Evolutionary conservation across 2,888 invertebrate species (phyloP).

Genomic region (Hedychridium roseum): DNA sequence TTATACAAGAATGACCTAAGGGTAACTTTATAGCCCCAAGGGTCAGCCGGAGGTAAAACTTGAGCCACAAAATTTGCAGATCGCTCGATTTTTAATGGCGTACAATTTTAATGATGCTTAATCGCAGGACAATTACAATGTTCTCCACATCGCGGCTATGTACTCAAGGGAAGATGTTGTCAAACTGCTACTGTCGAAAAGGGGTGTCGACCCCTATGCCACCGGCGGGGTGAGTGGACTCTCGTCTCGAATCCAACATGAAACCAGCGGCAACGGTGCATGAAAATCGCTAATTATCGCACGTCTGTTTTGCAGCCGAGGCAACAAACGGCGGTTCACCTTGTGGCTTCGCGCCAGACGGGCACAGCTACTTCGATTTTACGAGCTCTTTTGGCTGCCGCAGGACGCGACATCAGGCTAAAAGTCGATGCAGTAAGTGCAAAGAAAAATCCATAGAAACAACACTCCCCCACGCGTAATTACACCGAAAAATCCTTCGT

Average conservation of each 20-base stretch:
- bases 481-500: background rate
- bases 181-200: constrained; percentile 84
- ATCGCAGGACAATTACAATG: constrained; percentile 94
- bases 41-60: too few species aligned
- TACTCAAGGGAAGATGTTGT: constrained; percentile 95
- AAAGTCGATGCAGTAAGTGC: constrained; percentile 86
- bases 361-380: constrained; percentile 92
- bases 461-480: too few species aligned
- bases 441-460: background rate
- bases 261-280: too few species aligned
- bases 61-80: too few species aligned
- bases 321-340: constrained; percentile 92
- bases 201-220: constrained; percentile 90
- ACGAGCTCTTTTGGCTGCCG: constrained; percentile 84
- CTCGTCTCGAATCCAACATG: too few species aligned
- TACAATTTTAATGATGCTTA: too few species aligned
- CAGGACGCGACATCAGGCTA: constrained; percentile 89
- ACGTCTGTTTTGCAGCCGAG: too few species aligned
- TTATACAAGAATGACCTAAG: too few species aligned
- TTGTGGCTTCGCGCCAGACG: constrained; percentile 92
- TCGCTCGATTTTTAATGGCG: too few species aligned
- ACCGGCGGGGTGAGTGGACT: constrained; percentile 88
- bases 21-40: too few species aligned
- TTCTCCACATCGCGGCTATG: constrained; percentile 93
- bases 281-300: too few species aligned